Evolutionary conservation across 2,888 invertebrate species (phyloP), one percentile per base, ranked within the genome.

Genomic region (Tolmerus cingulatus): DNA sequence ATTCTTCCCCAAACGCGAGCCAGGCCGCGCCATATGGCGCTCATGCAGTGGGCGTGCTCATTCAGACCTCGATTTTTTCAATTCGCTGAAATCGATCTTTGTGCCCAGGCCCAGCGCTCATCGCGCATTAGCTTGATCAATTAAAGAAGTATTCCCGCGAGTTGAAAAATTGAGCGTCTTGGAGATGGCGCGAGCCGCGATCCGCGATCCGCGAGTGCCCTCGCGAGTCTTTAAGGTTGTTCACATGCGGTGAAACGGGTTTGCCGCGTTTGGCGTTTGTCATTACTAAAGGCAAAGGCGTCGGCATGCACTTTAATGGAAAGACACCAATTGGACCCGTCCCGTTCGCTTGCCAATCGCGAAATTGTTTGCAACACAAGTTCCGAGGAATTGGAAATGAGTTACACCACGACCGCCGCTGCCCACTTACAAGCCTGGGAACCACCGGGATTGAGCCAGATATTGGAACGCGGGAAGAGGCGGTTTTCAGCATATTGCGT

Each of bases 291-390:
- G 40, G 43, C 78, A 78, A 43, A 43, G 19, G 23, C 43, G 43
- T 23, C 40, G 40, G 43, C 40, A 40, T 78, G 40, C 43, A 40
- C 40, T 40, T 78, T 40, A 40, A 40, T 78, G 37, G 43, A 78
- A 40, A 78, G 78, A 23, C 40, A 78, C 40, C 78, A 16, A 78
- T 37, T 40, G 23, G 5, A 78, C 37, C 23, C 23, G 23, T 37
- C n/a, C 23, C 78, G 78, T 19, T 46, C 78, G 40, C 27, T 78
- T 78, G 19, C 78, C 78, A 37, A 40, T n/a, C 23, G 78, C 78
- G 43, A 46, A 78, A 78, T 78, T 78, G 40, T 78, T 78, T 78
- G 46, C 78, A 37, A 78, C 78, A 23, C 78, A 43, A 78, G 43
- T 43, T 37, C 78, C 78, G 23, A 43, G 23, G 78, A 78, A 40